Conservation (phyloP, 2,797 vertebrate genomes). For the Glossophaga mutica region DNA sequence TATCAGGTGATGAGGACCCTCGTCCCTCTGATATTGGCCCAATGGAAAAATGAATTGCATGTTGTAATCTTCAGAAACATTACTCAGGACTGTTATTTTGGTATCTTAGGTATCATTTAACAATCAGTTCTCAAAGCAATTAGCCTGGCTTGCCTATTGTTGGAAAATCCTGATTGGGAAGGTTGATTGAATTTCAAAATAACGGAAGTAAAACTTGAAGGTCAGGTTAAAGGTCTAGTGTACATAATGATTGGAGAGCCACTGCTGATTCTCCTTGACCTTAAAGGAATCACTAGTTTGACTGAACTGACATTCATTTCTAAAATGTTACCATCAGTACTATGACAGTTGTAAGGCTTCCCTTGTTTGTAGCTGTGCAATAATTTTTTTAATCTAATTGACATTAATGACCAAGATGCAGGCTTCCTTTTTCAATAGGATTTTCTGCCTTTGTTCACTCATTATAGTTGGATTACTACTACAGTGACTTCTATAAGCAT, state of each 20-base stretch:
- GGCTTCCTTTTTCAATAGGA: not conserved
- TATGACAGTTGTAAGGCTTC: not conserved
- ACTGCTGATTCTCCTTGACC: not conserved
- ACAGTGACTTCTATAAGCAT: not conserved
- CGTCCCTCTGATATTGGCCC: not conserved
- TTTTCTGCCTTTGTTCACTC: not conserved
- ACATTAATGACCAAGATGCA: not conserved
- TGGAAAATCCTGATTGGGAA: not conserved
- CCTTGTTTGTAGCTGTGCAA: not conserved
- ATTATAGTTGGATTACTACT: not conserved
- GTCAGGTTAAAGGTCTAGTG: not conserved
- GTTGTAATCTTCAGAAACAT: not conserved
- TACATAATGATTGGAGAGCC: not conserved
- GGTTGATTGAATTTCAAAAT: conserved; percentile 21
- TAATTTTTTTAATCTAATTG: not conserved
- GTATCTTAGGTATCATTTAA: not conserved
- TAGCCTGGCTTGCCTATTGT: not conserved
- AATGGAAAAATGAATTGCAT: not conserved
- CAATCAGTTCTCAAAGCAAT: not conserved
- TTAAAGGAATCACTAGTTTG: conserved; percentile 10
- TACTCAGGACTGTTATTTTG: not conserved
- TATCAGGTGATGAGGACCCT: not conserved
- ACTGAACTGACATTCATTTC: not conserved
- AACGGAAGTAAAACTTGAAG: not conserved
- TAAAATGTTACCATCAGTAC: not conserved